phyloP scores from a whole-genome alignment of 2,113 vertebrate species.

The Hemicordylus capensis region DNA sequence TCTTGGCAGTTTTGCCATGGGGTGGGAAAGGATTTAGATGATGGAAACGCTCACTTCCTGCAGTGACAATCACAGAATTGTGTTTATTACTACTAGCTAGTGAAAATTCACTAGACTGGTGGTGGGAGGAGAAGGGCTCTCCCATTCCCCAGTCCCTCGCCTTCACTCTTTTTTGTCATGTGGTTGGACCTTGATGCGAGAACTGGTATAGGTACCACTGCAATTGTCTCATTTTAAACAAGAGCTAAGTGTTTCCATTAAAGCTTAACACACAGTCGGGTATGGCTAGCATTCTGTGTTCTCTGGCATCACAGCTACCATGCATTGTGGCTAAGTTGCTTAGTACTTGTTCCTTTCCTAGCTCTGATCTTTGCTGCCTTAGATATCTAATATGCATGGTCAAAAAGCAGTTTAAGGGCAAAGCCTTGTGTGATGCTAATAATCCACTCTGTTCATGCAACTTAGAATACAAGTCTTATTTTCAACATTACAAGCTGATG shows the following conservation, averaged over 20 bases:
- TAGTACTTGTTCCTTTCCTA: background rate
- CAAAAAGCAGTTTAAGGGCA: background rate
- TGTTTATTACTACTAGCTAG: background rate
- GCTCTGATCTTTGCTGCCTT: background rate
- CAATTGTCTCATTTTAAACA: background rate
- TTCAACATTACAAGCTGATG: background rate
- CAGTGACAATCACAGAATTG: background rate
- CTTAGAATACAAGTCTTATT: too few species aligned
- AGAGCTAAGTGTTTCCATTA: background rate
- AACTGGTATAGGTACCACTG: background rate
- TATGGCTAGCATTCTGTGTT: background rate
- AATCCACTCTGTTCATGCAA: background rate
- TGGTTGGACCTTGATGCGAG: background rate
- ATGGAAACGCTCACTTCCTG: background rate
- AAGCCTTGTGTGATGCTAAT: background rate
- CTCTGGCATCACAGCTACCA: background rate
- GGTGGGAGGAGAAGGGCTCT: background rate
- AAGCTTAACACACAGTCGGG: background rate
- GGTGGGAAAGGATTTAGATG: too few species aligned
- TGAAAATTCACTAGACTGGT: background rate
- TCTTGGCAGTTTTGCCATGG: too few species aligned
- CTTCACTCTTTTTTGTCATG: background rate
- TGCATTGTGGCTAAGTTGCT: background rate
- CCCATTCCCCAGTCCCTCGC: background rate
- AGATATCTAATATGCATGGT: background rate